These are phyloP conservation scores for Xerus inauris DNA, from an alignment of 2,113 vertebrate species.

Conservation along the genomic window DNA sequence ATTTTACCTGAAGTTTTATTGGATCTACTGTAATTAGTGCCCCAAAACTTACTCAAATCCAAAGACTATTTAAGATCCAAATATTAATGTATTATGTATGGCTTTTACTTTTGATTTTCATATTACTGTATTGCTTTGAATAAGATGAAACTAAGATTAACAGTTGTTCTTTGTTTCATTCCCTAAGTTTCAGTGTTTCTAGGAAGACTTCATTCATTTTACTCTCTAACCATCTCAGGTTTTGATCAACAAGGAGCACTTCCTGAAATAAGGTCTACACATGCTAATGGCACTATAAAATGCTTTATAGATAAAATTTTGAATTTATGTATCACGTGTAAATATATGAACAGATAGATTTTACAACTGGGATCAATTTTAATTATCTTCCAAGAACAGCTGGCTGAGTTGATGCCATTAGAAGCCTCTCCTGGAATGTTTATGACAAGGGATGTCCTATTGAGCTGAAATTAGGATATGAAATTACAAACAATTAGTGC, in stretches of 20 bases:
- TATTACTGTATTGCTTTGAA: neutral
- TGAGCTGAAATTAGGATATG: slow-evolving; percentile 78
- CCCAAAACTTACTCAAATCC: neutral
- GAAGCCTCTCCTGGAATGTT: slow-evolving; percentile 67
- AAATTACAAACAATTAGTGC: slow-evolving; percentile 84
- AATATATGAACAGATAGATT: slow-evolving; percentile 29
- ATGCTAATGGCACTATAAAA: neutral
- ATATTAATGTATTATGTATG: neutral
- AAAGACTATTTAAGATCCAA: neutral
- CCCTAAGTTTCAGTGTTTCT: neutral
- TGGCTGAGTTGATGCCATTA: slow-evolving; percentile 71
- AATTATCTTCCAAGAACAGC: slow-evolving; percentile 30
- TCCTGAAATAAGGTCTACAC: neutral
- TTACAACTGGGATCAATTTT: slow-evolving; percentile 55
- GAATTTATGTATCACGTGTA: slow-evolving; percentile 5
- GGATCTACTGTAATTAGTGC: neutral
- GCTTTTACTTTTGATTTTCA: neutral
- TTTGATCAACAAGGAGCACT: neutral
- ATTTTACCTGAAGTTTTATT: neutral
- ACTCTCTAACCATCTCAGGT: neutral
- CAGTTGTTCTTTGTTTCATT: neutral
- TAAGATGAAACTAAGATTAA: neutral
- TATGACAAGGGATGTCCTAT: slow-evolving; percentile 62
- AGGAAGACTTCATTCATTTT: neutral
- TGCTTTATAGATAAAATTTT: neutral